phyloP scores from a whole-genome alignment of 2,888 invertebrate genomes.

The Phyto melanocephala region DNA sequence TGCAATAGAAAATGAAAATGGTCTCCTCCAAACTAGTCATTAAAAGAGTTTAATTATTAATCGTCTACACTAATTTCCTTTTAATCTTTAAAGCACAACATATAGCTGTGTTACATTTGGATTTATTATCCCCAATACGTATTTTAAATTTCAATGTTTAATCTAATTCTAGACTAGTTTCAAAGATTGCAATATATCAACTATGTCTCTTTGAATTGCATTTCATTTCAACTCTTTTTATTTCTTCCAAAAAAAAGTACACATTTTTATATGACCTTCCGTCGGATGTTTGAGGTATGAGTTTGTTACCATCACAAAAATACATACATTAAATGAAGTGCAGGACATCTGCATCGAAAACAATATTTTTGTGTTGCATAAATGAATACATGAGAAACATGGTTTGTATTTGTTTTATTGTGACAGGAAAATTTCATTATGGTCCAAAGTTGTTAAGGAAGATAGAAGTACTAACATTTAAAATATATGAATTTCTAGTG shows the following conservation, averaged over 20 bases:
- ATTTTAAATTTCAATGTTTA: background rate
- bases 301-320: constrained; percentile 34
- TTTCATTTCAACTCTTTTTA: constrained; percentile 27
- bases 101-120: no score
- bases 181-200: background rate
- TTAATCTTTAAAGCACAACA: no score
- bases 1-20: no score
- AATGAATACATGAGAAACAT: constrained; percentile 42
- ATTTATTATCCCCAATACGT: background rate
- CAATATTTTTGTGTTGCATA: constrained; percentile 29
- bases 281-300: constrained; percentile 60
- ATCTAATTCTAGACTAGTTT: background rate
- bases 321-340: background rate
- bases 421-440: constrained; percentile 65
- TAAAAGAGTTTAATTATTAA: no score
- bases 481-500: constrained; percentile 30
- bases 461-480: constrained; percentile 36
- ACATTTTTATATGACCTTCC: constrained; percentile 46
- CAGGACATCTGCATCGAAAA: constrained; percentile 19
- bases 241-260: constrained; percentile 9
- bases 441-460: constrained; percentile 49
- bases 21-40: no score
- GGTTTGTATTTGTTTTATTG: constrained; percentile 62
- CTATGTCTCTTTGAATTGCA: background rate
- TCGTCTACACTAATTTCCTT: no score